Evolutionary conservation across 2,113 vertebrate species (phyloP).

Genomic region (Symphodus melops): DNA sequence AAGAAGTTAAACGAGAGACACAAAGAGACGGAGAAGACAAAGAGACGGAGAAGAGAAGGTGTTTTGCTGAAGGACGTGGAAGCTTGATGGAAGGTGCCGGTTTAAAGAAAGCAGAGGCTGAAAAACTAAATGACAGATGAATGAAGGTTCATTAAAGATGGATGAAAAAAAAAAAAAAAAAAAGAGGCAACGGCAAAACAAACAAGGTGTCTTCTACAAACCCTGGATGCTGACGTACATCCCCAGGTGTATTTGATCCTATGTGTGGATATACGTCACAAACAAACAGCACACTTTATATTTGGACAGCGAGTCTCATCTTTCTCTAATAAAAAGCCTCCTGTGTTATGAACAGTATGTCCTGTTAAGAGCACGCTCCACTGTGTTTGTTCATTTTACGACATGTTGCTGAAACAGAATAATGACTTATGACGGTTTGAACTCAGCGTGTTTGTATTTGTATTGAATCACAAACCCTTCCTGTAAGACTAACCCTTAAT

Average conservation of each 20-base stretch:
- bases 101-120: conserved; percentile 45
- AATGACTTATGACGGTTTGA: neutral
- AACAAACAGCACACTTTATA: too few relatives aligned
- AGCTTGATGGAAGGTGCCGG: conserved; percentile 59
- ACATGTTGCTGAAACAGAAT: too few relatives aligned
- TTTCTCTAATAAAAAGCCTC: too few relatives aligned
- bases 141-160: conserved; percentile 54
- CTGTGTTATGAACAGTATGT: too few relatives aligned
- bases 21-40: conserved; percentile 37
- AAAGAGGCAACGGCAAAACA: conserved; percentile 23
- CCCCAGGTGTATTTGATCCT: neutral
- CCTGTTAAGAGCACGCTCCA: too few relatives aligned
- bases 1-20: conserved; percentile 45
- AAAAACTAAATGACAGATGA: conserved; percentile 63
- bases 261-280: neutral
- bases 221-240: neutral
- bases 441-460: neutral
- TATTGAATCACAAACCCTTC: neutral
- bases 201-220: conserved; percentile 8
- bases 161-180: conserved; percentile 41
- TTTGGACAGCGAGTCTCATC: too few relatives aligned
- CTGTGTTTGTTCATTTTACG: too few relatives aligned
- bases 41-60: conserved; percentile 1
- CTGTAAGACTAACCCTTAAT: neutral
- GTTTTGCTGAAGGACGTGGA: conserved; percentile 29